phyloP scores from a whole-genome alignment of 1,140 invertebrate genomes.

The Papilio machaon region DNA sequence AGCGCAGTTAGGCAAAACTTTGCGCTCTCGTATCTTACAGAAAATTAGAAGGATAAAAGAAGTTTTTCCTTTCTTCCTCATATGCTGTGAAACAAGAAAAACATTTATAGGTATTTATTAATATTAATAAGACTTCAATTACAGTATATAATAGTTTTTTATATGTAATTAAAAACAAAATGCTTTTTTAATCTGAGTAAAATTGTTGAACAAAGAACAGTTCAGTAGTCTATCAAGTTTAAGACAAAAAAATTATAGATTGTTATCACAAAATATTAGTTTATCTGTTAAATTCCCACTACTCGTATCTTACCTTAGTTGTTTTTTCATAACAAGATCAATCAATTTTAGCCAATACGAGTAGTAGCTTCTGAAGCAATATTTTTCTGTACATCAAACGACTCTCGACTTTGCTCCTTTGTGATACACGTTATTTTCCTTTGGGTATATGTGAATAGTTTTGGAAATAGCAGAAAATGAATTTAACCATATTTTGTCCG shows the following conservation, averaged over 20 bases:
- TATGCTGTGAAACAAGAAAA: not conserved
- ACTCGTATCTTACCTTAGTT: slow-evolving; percentile 17
- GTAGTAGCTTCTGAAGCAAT: slow-evolving; percentile 11
- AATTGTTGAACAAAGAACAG: too few relatives aligned
- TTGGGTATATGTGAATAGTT: not conserved
- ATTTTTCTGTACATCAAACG: not conserved
- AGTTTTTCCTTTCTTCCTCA: not conserved
- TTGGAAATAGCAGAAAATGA: slow-evolving; percentile 27
- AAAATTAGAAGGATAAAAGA: slow-evolving; percentile 3
- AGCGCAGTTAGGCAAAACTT: slow-evolving; percentile 1
- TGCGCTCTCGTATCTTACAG: not conserved
- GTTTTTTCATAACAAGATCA: slow-evolving; percentile 28
- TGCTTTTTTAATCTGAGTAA: too few relatives aligned
- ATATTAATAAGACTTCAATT: not conserved
- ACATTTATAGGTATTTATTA: too few relatives aligned
- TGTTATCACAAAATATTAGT: not conserved
- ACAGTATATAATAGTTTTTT: too few relatives aligned
- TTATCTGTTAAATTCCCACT: not conserved
- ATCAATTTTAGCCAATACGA: slow-evolving; percentile 20
- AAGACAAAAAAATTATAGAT: too few relatives aligned
- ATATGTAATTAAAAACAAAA: too few relatives aligned
- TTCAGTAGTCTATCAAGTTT: too few relatives aligned
- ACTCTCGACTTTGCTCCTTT: not conserved
- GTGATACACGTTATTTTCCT: not conserved
- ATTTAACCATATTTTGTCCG: slow-evolving; percentile 33